Evolutionary conservation across 1,140 invertebrate species (phyloP).

Genomic region (Archivesica marissinica): DNA sequence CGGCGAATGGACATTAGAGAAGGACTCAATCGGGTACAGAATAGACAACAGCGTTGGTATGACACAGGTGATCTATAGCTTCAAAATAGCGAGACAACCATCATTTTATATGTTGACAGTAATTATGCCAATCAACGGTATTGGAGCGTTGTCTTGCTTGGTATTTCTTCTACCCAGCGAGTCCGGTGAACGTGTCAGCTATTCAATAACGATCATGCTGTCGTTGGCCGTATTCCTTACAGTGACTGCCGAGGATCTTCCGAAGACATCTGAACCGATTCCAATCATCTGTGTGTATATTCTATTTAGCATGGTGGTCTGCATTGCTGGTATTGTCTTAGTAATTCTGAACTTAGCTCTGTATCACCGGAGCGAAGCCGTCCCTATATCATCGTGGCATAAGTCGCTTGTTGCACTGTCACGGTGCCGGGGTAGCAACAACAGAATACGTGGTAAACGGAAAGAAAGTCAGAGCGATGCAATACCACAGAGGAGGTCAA

Average conservation of each 20-base stretch:
- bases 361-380: neutral
- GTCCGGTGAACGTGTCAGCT: constrained; percentile 21
- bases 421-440: no score
- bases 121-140: constrained; percentile 19
- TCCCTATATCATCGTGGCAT: neutral
- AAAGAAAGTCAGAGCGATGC: neutral
- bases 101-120: constrained; percentile 19
- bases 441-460: neutral
- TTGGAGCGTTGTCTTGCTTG: neutral
- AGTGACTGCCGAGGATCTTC: neutral
- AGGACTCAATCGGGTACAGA: neutral
- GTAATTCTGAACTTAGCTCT: neutral
- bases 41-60: neutral
- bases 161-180: constrained; percentile 22
- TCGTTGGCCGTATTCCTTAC: constrained; percentile 27
- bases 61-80: neutral
- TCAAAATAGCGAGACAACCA: neutral
- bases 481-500: neutral
- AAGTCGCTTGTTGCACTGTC: neutral
- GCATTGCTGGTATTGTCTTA: neutral
- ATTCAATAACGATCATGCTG: constrained; percentile 21
- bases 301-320: neutral
- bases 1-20: constrained; percentile 5
- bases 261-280: neutral
- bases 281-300: constrained; percentile 6